Conservation (phyloP, 2,797 vertebrate species). For the Mormyrus hasselquistii region DNA sequence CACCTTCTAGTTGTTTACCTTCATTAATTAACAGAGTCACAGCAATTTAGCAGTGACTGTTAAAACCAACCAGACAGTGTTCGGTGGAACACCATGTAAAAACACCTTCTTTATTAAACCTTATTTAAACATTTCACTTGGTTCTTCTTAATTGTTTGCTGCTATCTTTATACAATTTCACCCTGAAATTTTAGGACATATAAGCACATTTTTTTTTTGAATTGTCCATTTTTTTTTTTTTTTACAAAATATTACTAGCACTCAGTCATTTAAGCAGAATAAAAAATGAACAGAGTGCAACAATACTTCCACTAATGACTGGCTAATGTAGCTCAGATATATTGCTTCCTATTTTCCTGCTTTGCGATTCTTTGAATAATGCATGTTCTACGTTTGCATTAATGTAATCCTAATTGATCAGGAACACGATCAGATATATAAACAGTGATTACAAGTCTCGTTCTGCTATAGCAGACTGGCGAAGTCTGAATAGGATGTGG, state of each 20-base stretch:
- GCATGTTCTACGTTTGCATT: background rate
- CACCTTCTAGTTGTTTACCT: background rate
- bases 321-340: background rate
- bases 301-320: background rate
- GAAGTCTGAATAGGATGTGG: background rate
- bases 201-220: background rate
- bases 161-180: background rate
- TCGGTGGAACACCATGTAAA: background rate
- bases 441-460: background rate
- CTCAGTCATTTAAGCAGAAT: background rate
- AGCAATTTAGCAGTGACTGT: background rate
- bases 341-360: background rate
- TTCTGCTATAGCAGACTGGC: background rate
- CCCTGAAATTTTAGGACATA: background rate
- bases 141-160: background rate
- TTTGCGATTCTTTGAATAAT: background rate
- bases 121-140: background rate
- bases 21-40: background rate
- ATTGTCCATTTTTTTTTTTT: background rate
- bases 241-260: background rate
- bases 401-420: background rate
- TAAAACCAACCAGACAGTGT: background rate
- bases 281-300: background rate
- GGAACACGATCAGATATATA: background rate
- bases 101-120: background rate